Base-by-base conservation (phyloP, 2,888 invertebrate species). In the Standfussiana lucernea region DNA sequence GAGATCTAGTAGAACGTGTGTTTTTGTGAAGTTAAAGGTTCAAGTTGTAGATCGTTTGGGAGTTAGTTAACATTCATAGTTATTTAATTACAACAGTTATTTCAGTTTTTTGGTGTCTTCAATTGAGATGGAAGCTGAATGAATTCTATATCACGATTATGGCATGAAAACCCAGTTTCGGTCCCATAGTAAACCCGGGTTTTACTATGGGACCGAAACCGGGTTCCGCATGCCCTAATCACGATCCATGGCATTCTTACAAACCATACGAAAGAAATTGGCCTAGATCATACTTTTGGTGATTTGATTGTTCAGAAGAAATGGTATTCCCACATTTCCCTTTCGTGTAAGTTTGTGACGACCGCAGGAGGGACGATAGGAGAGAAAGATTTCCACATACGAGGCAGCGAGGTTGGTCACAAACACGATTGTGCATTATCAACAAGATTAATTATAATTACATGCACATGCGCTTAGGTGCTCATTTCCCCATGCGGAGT, bases 1-100 rank as follows among this genome's bases (percentile, higher is more conserved):
- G 18, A 47, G 65, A 86, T 69, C 72, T 77, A 59, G 66, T 56
- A 59, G 28, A 68, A 45, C 68, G 24, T 66, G 45, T 69, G 35
- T 74, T 76, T 66, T 67, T 35, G 40, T 37, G 15, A 35, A 62
- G 35, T 64, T 68, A 40, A 62, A 77, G 71, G 42, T 72, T 83
- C 47, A 13, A 69, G 15, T 68, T 50, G 10, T 67, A 4, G 28
- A 15, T 32, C 37, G 50, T 62, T 47, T 59, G 40, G 40, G 10
- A 40, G 40, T 40, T 40, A 64, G 18, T 56, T 1, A 50, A 28
- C 11, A 28, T n/a, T 35, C 1, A 8, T 69, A 15, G 28, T n/a
- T n/a, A n/a, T n/a, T n/a, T n/a, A n/a, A n/a, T 56, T 28, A 37
- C 13, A 37, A 53, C 6, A 53, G 21, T 50, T 35, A 50, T 2